Conservation (phyloP, 2,888 invertebrate species). For the Stramonita haemastoma region DNA sequence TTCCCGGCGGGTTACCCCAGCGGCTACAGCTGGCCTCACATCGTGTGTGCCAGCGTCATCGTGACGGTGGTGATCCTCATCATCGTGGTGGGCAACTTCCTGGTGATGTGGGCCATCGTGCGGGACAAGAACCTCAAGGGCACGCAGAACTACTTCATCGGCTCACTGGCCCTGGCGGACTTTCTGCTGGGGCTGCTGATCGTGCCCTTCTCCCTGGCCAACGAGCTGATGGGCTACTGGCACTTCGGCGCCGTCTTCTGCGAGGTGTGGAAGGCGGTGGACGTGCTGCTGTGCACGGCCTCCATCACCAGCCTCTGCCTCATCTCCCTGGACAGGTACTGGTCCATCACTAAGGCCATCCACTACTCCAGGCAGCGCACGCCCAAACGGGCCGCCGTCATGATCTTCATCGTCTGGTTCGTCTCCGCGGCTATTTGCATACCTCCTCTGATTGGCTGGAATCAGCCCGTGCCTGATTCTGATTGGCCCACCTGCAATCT, state of each 20-base stretch:
- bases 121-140: conserved; percentile 96
- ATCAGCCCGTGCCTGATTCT: conserved; percentile 79
- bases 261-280: conserved; percentile 88
- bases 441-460: conserved; percentile 96
- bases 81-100: conserved; percentile 97
- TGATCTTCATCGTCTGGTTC: conserved; percentile 98
- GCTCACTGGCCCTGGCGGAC: conserved; percentile 94
- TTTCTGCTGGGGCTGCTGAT: conserved; percentile 95
- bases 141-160: conserved; percentile 98
- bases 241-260: conserved; percentile 98
- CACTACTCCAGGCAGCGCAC: conserved; percentile 95
- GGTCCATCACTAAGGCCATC: conserved; percentile 96
- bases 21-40: conserved; percentile 92
- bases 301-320: conserved; percentile 98
- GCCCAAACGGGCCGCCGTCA: conserved; percentile 91
- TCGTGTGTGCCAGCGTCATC: conserved; percentile 87
- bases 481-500: conserved; percentile 72
- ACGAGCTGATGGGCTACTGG: conserved; percentile 99
- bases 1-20: conserved; percentile 81
- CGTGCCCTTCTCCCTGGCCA: conserved; percentile 97
- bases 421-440: conserved; percentile 95
- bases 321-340: conserved; percentile 96
- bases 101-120: conserved; percentile 96
- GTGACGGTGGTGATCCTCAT: conserved; percentile 94
- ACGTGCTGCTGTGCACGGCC: conserved; percentile 95